A percentile compares a stretch with the other conserved stretches of the same genome.
These are phyloP conservation scores for Dioctria linearis DNA, from an alignment of 2,888 invertebrate genomes.

Conservation along the genomic window DNA sequence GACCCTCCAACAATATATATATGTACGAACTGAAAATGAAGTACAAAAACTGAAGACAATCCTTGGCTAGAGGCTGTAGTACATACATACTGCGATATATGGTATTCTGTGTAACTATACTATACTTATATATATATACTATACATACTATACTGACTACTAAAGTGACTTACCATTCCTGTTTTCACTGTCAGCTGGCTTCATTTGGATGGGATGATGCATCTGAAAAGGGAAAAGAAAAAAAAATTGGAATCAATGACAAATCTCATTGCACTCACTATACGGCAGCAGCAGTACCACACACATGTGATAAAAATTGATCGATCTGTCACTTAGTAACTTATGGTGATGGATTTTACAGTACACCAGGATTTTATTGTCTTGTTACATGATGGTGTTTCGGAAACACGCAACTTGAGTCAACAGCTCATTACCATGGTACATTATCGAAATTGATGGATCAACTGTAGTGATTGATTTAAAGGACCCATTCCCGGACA, in stretches of 20 bases:
- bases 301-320: slow-evolving; percentile 46
- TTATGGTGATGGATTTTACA: slow-evolving; percentile 14
- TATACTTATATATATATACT: too few species aligned
- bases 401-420: slow-evolving; percentile 5
- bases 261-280: slow-evolving; percentile 22
- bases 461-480: not conserved
- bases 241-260: slow-evolving; percentile 27
- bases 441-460: not conserved
- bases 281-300: slow-evolving; percentile 2
- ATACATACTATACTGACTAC: slow-evolving; percentile 18
- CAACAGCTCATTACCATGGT: slow-evolving; percentile 9
- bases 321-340: slow-evolving; percentile 32
- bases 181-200: slow-evolving; percentile 99
- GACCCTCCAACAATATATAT: slow-evolving; percentile 26
- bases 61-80: not conserved
- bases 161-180: slow-evolving; percentile 87
- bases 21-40: slow-evolving; percentile 36
- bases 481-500: not conserved
- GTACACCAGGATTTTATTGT: not conserved
- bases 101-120: too few species aligned
- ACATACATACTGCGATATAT: too few species aligned
- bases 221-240: slow-evolving; percentile 81
- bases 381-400: slow-evolving; percentile 17
- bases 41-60: slow-evolving; percentile 40
- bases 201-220: slow-evolving; percentile 99